Evolutionary conservation across 2,888 invertebrate genomes (phyloP), one percentile per base, ranked within the genome.

Genomic region (Baccha elongata): DNA sequence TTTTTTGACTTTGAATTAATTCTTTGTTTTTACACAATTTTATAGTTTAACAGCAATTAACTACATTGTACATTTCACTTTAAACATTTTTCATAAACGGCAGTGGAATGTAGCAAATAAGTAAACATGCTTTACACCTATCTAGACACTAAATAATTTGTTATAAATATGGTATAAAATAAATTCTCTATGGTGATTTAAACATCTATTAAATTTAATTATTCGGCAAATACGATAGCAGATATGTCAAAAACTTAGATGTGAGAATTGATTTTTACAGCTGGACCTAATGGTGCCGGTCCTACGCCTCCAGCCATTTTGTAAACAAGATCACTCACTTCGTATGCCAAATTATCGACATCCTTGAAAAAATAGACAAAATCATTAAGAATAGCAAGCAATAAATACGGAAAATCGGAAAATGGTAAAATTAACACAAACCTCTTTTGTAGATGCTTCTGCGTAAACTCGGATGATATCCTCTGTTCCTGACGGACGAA

Each of bases 401-500:
- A n/a, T n/a, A n/a, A n/a, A n/a, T n/a, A n/a, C n/a, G n/a, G n/a
- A n/a, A n/a, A n/a, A n/a, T n/a, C n/a, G 0, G 6, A 13, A 17
- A 17, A 5, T 29, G 13, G 17, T 5, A 5, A 23, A 0, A 35
- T 2, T 3, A 15, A 15, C 5, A 46, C 42, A 46, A 50, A 94
- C 94, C 87, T 92, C 91, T 87, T 93, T 92, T 3, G 95, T 95
- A 21, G 94, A 93, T 1, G 98, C 97, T 91, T 99, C 99, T 0
- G 98, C 98, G 91, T 99, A 99, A 0, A 99, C 96, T 81, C 99
- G 92, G 1, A 99, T 96, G 10, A 99, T 93, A 90, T 99, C 98
- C 91, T 99, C 99, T 0, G 99, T 99, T 7, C 99, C 99, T 0
- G 99, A 99, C 0, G 99, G 95, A 52, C 99, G 93, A 0, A 98